Evolutionary conservation across 2,888 invertebrate species (phyloP).

Genomic region (Cheilosia urbana): DNA sequence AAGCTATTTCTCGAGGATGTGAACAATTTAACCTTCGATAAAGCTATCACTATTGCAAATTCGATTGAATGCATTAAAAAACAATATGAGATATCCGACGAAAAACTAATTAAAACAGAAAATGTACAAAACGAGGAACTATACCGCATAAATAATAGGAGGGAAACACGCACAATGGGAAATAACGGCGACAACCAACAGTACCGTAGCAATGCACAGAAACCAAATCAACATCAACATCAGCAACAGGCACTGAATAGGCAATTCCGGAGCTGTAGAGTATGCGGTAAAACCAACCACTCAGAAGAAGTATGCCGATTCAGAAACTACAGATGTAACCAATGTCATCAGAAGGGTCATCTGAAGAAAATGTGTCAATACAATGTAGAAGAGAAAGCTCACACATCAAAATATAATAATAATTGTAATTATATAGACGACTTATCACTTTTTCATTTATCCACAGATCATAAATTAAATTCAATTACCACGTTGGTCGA

Average conservation of each 20-base stretch:
- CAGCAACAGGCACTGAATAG: not conserved
- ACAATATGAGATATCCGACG: not conserved
- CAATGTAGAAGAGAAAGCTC: no score
- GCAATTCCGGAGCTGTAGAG: no score
- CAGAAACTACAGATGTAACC: not conserved
- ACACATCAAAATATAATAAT: not conserved
- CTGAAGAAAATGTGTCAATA: not conserved
- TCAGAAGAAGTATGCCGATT: not conserved
- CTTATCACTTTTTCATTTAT: not conserved
- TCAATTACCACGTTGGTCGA: no score
- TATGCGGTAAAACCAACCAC: not conserved
- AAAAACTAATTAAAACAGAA: not conserved
- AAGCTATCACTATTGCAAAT: not conserved
- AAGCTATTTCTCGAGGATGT: no score
- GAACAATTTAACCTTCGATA: not conserved
- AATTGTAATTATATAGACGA: not conserved
- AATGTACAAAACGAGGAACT: not conserved
- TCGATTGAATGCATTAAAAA: no score
- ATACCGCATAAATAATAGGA: not conserved
- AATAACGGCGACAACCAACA: not conserved
- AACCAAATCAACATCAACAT: not conserved
- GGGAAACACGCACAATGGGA: not conserved
- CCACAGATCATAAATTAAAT: not conserved
- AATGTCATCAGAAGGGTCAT: not conserved
- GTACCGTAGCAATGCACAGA: not conserved